Evolutionary conservation across 2,113 vertebrate species (phyloP).

Genomic region (Zingel zingel): DNA sequence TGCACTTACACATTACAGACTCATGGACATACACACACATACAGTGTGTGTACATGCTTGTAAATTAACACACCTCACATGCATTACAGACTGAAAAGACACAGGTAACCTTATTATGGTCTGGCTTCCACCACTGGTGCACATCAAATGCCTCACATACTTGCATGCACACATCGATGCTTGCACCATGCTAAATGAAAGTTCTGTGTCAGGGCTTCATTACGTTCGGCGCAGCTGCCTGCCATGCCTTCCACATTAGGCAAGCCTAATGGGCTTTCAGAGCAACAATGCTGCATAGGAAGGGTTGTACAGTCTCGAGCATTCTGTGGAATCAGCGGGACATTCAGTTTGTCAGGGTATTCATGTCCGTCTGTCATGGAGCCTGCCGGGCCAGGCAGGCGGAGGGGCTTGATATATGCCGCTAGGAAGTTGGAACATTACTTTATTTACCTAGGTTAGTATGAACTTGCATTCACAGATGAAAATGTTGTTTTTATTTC

Average conservation of each 20-base stretch:
- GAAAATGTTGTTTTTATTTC: conserved; percentile 32
- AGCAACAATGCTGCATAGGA: conserved; percentile 54
- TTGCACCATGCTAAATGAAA: conserved; percentile 73
- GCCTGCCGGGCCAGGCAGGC: neutral
- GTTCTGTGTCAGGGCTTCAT: conserved; percentile 74
- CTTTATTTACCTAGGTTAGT: conserved; percentile 21
- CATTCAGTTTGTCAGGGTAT: conserved; percentile 59
- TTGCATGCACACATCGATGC: conserved; percentile 43
- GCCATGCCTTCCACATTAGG: conserved; percentile 78
- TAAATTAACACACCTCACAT: conserved; percentile 32
- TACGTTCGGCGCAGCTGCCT: conserved; percentile 69
- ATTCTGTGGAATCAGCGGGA: conserved; percentile 68
- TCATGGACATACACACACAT: conserved; percentile 1
- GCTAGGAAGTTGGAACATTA: neutral
- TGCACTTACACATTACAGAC: neutral
- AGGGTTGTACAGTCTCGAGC: conserved; percentile 50
- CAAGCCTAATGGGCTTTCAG: conserved; percentile 79
- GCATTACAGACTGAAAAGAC: conserved; percentile 37
- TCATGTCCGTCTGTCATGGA: conserved; percentile 46
- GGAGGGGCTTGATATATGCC: conserved; percentile 12
- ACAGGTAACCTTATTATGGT: conserved; percentile 62
- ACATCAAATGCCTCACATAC: conserved; percentile 11
- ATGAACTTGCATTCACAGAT: conserved; percentile 15
- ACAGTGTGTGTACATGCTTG: conserved; percentile 6
- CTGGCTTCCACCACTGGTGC: conserved; percentile 38